Evolutionary conservation across 2,113 vertebrate species (phyloP).

Genomic region (Lophura nycthemera): DNA sequence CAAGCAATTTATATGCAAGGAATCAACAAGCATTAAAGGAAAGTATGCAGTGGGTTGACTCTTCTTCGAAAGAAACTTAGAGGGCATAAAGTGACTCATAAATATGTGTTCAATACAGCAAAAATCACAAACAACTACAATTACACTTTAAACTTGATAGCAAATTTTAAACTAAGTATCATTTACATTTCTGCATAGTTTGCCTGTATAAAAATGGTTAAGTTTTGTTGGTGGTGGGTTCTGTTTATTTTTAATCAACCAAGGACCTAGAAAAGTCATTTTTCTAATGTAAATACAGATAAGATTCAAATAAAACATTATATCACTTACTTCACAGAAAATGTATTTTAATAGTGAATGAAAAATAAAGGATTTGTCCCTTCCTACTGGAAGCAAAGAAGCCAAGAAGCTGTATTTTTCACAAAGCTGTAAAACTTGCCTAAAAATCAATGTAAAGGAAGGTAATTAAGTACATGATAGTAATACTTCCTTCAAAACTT

Average conservation of each 20-base stretch:
- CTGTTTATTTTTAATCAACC: neutral
- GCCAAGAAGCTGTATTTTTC: neutral
- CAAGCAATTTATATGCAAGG: neutral
- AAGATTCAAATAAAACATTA: neutral
- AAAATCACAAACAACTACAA: neutral
- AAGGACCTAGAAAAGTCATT: neutral
- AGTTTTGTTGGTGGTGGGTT: neutral
- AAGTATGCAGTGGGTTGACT: neutral
- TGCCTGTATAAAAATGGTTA: neutral
- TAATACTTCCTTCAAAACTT: constrained; percentile 5
- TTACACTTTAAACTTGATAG: neutral
- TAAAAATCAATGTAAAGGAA: neutral
- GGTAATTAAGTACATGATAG: neutral
- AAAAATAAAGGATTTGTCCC: constrained; percentile 25
- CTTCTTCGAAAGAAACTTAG: neutral
- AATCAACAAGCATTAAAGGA: neutral
- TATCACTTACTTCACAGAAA: neutral
- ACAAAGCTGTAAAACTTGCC: neutral
- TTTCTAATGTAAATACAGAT: neutral
- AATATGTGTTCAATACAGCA: neutral
- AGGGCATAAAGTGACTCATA: neutral
- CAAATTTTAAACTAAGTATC: neutral
- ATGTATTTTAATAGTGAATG: neutral
- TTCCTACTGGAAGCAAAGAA: neutral
- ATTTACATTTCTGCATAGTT: neutral